Base-by-base conservation (phyloP, 2,113 vertebrate species). In the Neotragus pygmaeus region DNA sequence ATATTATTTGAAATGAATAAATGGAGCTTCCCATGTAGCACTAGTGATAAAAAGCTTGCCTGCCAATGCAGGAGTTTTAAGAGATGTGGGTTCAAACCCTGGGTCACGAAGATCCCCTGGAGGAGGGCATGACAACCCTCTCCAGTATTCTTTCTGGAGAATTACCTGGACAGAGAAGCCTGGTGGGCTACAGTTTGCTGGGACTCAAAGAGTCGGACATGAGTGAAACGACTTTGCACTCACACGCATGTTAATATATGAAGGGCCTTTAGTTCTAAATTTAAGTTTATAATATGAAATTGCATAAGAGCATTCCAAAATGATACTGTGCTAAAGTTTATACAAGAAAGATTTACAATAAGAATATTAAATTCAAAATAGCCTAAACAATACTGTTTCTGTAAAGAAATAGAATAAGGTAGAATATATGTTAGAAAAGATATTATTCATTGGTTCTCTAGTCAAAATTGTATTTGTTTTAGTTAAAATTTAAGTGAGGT, bases 191-290 rank as follows among this genome's bases (percentile, higher is more conserved):
- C 33, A 66, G 62, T 66, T 66, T 66, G 16, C 16, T n/a, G 16
- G 33, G 62, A 66, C 0, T 0, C 62, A n/a, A 33, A 64, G 62
- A 66, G 16, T 66, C 7, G 0, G 16, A n/a, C 1, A 3, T 66
- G 62, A 66, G 9, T 66, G 33, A 66, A 66, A 33, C 0, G 0
- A n/a, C 62, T 66, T 66, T 0, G 4, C 33, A 66, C 33, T 66
- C 33, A 66, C 16, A 16, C 7, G 77, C 23, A 19, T 51, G 51
- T n/a, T 85, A 60, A 85, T 60, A 39, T 23, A 30, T 0, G 5
- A 93, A 86, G 10, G 15, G 25, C 75, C 28, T 9, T 92, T 17
- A 83, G 14, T 49, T 2, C 8, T 86, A 36, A 30, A 23, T 70
- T 91, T 81, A 36, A 53, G 23, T 60, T 27, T 64, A 64, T 39